Conservation (phyloP, 2,888 invertebrate species). For the Dugesia japonica region DNA sequence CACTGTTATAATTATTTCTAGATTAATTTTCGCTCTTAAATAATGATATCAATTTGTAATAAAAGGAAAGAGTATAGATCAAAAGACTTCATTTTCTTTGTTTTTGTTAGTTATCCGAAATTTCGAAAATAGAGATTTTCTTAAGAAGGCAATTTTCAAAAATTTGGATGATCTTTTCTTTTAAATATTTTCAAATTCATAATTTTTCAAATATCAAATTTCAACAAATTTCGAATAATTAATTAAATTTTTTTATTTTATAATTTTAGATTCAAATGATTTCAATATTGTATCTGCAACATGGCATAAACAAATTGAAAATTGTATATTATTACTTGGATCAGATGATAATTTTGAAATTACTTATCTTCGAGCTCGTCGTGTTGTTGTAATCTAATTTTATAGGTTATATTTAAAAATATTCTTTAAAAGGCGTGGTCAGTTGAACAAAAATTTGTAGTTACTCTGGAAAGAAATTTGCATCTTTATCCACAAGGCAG, state of each 20-base stretch:
- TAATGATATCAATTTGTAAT: too few relatives aligned
- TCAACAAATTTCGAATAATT: background rate
- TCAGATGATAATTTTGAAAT: background rate
- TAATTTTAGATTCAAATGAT: background rate
- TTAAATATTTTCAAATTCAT: too few relatives aligned
- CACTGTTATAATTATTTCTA: too few relatives aligned
- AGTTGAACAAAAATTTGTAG: background rate
- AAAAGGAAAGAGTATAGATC: too few relatives aligned
- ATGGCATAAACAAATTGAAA: conserved; percentile 8
- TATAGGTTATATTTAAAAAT: background rate
- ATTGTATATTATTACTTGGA: background rate
- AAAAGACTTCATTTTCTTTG: too few relatives aligned
- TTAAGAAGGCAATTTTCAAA: too few relatives aligned
- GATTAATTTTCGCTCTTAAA: too few relatives aligned
- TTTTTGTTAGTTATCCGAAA: too few relatives aligned
- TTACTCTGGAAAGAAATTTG: background rate
- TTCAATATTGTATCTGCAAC: background rate
- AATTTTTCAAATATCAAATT: too few relatives aligned
- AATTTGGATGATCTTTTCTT: too few relatives aligned
- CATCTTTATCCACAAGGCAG: background rate
- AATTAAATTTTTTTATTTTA: background rate
- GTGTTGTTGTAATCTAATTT: background rate
- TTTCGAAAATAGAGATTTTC: too few relatives aligned
- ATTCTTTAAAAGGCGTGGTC: background rate
- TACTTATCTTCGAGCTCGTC: background rate